Evolutionary conservation across 2,888 invertebrate genomes (phyloP), one percentile per base, ranked within the genome.

Genomic region (Machimus atricapillus): DNA sequence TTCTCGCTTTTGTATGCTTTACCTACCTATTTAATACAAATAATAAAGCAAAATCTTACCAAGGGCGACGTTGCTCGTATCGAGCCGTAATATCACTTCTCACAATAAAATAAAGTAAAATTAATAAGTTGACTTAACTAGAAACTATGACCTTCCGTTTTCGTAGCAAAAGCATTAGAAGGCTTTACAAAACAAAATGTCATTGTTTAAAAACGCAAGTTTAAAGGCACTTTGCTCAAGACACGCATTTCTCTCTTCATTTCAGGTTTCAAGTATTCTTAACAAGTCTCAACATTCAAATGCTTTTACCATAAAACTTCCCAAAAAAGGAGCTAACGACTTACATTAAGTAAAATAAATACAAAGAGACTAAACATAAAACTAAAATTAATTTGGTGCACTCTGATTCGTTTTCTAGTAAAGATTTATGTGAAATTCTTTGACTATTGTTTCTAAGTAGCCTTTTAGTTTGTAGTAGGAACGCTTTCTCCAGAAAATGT

Each of bases 401-500:
- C 12, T 27, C 79, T 19, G 79, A 37, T 82, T 46, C 66, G 66
- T 31, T 19, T 76, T 79, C 87, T 89, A 89, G 86, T 88, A 89
- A 12, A 89, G 82, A 83, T 92, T 92, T 85, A 92, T 92, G 76
- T 90, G 90, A 89, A 92, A 91, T 89, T 92, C 91, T 88, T 91
- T 90, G 86, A 92, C 91, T 87, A 92, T 91, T 88, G 89, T 89
- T 89, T 92, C 92, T 40, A 93, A 89, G 88, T 90, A 92, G 31
- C 88, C 88, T 87, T 92, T 92, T 34, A 93, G 90, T 87, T 89
- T 91, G 85, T 92, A 91, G 89, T 93, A 93, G 46, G 92, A 92
- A 89, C 91, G 90, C 86, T 89, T 90, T 86, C 92, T 91, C 93
- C 93, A 93, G 88, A 91, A 90, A 79, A 93, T 92, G 86, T 93